These are phyloP conservation scores for Stegostoma tigrinum DNA, from an alignment of 2,113 vertebrate species.

Conservation along the genomic window DNA sequence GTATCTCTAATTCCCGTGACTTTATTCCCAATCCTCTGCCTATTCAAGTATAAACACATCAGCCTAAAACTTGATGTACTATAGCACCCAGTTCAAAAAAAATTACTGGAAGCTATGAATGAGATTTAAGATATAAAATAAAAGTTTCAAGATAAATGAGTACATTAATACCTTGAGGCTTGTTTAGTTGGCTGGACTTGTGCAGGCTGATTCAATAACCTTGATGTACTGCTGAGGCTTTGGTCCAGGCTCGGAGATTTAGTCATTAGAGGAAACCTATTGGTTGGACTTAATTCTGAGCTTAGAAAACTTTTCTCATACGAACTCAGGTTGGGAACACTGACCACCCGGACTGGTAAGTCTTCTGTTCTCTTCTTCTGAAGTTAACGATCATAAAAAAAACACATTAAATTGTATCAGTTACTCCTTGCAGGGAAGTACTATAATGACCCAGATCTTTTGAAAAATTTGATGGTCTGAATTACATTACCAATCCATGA, in stretches of 20 bases:
- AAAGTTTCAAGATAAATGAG: background rate
- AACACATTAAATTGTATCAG: background rate
- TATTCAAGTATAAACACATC: background rate
- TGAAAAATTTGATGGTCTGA: background rate
- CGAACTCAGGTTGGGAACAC: slow-evolving; percentile 67
- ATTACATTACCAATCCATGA: background rate
- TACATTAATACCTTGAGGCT: slow-evolving; percentile 38
- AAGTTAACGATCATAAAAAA: background rate
- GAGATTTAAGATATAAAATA: background rate
- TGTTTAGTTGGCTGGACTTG: slow-evolving; percentile 51
- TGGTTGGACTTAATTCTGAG: slow-evolving; percentile 58
- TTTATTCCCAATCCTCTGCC: background rate
- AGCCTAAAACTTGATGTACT: background rate
- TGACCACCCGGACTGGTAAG: slow-evolving; percentile 70
- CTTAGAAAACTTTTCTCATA: slow-evolving; percentile 70
- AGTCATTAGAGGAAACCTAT: slow-evolving; percentile 54
- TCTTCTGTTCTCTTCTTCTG: slow-evolving; percentile 73
- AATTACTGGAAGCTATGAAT: background rate
- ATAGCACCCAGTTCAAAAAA: background rate
- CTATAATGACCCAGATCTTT: background rate
- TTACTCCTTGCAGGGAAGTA: background rate
- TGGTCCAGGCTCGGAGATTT: slow-evolving; percentile 69
- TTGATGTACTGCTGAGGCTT: slow-evolving; percentile 49
- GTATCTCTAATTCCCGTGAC: background rate
- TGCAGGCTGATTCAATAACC: slow-evolving; percentile 47